Evolutionary conservation across 2,797 vertebrate species (phyloP), one percentile per base, ranked within the genome.

Genomic region (Antrozous pallidus): DNA sequence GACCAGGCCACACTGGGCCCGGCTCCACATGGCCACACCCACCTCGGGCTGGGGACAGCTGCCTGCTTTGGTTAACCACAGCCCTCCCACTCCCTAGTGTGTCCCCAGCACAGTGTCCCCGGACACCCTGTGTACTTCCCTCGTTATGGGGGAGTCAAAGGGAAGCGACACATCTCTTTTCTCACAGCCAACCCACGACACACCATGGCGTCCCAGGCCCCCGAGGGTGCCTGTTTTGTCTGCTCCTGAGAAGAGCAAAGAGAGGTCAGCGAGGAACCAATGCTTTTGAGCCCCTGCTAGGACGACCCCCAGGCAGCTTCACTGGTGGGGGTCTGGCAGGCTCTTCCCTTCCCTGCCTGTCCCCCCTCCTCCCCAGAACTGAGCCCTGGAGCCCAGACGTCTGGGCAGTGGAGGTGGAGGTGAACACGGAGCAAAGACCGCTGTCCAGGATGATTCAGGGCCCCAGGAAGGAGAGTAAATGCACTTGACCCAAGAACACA

Each of bases 391-490:
- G 40, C 82, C 88, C 80, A 24, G 67, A 36, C 73, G 83, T 81
- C 94, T 56, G 31, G 40, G 51, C 8, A 16, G 61, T 1, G 2
- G 85, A 33, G 20, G 16, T 17, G 47, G 90, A 28, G 70, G 70
- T 88, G 82, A 71, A 36, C 40, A 7, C 33, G 17, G 65, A 90
- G 90, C 47, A n/a, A 11, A 54, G 56, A n/a, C 1, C 9, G 65
- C 74, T 65, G 28, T 73, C 70, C 49, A 10, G 58, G 63, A 78
- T 16, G 36, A 88, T 38, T 26, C 67, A 51, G 28, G 65, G 78
- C 18, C 83, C 85, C 33, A 33, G 81, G 58, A 88, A 93, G 90
- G 63, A 95, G 4, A 88, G 84, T 90, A 86, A 82, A 78, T 12
- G 51, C 91, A 88, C 77, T 65, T 75, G 90, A 86, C 95, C 94